Evolutionary conservation across 2,797 vertebrate species (phyloP).

Genomic region (Gadopsis bispinosus): DNA sequence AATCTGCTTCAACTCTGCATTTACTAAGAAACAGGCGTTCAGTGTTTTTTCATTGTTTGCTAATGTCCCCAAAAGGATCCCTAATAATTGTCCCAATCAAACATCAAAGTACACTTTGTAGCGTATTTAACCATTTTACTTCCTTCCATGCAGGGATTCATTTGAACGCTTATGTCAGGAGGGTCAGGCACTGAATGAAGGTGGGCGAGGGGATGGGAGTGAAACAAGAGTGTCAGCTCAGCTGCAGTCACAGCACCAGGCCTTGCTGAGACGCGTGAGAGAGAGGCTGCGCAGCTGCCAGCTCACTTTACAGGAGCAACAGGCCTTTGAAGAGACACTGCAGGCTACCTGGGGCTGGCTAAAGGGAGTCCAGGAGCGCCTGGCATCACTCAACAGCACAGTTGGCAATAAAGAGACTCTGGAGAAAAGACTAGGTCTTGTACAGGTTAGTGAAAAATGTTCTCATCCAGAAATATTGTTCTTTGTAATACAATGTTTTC

Average conservation of each 20-base stretch:
- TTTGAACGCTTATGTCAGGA: conserved; percentile 93
- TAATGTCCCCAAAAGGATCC: background rate
- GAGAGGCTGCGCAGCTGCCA: conserved; percentile 90
- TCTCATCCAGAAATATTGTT: background rate
- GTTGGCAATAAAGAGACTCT: conserved; percentile 90
- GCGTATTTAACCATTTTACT: background rate
- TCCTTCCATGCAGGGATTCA: conserved; percentile 86
- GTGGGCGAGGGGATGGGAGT: conserved; percentile 88
- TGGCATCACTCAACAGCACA: conserved; percentile 89
- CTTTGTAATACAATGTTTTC: background rate
- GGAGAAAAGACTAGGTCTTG: conserved; percentile 89
- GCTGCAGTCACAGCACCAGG: conserved; percentile 91
- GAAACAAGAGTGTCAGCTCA: conserved; percentile 90
- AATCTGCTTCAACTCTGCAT: background rate
- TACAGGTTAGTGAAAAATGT: conserved; percentile 87
- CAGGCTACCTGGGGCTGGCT: conserved; percentile 93
- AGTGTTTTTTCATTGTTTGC: background rate
- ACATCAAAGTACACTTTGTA: background rate
- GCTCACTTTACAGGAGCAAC: conserved; percentile 93
- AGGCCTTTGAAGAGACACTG: conserved; percentile 92
- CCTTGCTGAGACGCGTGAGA: conserved; percentile 87
- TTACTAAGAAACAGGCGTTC: background rate
- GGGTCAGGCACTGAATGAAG: conserved; percentile 90
- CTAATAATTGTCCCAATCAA: background rate
- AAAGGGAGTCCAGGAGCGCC: conserved; percentile 88